Conservation (phyloP, 2,797 vertebrate species). For the Petrocephalus schoutedeni region DNA sequence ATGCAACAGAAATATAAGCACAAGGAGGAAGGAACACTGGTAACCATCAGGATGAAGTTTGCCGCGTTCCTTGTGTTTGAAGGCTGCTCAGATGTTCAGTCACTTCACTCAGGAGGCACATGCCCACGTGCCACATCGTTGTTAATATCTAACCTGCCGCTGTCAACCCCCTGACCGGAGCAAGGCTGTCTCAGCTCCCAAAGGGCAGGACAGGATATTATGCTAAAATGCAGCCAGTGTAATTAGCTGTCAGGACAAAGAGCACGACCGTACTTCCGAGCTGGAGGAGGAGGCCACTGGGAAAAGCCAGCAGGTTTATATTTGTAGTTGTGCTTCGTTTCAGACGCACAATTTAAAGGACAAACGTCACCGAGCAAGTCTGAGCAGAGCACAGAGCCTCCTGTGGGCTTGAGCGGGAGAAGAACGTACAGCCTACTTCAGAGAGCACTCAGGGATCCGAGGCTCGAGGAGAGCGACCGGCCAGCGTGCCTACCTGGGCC, state of each 20-base stretch:
- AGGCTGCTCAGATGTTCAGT: background rate
- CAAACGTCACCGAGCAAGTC: background rate
- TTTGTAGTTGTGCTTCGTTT: background rate
- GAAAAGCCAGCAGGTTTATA: background rate
- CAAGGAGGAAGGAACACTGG: background rate
- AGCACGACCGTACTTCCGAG: background rate
- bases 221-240: background rate
- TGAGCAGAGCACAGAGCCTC: background rate
- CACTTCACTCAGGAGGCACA: background rate
- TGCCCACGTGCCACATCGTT: background rate
- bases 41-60: too few species aligned
- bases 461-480: background rate
- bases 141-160: background rate
- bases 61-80: background rate
- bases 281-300: background rate
- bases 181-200: background rate
- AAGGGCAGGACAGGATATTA: background rate
- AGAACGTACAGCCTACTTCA: background rate
- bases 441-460: background rate
- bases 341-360: background rate
- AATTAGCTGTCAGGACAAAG: background rate
- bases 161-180: background rate
- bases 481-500: conserved; percentile 76
- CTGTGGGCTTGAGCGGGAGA: background rate
- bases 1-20: background rate